Percentiles rank a stretch among this genome's conserved stretches.
Conservation (phyloP, 1,140 invertebrate species). For the Zaprionus inermis region DNA sequence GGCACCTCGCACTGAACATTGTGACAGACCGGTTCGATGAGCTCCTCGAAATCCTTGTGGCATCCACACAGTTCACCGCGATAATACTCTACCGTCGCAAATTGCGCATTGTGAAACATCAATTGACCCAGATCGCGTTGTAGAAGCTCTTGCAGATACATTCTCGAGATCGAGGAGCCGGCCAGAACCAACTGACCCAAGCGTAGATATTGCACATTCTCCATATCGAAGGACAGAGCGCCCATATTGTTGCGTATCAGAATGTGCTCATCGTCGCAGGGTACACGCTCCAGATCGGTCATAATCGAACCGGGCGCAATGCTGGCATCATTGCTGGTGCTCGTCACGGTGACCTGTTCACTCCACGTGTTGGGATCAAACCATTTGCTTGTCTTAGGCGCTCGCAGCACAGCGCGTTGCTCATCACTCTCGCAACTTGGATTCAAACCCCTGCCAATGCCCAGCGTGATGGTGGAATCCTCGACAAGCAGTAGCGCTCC, state of each 20-base stretch:
- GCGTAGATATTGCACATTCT: conserved; percentile 62
- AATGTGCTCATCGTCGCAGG: conserved; percentile 75
- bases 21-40: conserved; percentile 65
- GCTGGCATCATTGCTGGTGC: neutral
- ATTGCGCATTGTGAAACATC: conserved; percentile 64
- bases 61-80: conserved; percentile 75
- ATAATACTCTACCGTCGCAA: conserved; percentile 68
- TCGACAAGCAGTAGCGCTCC: conserved; percentile 65
- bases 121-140: conserved; percentile 61
- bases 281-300: conserved; percentile 72
- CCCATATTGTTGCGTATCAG: conserved; percentile 57
- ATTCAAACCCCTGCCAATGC: conserved; percentile 1
- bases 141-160: conserved; percentile 69
- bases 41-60: conserved; percentile 60
- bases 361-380: conserved; percentile 72
- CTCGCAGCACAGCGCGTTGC: conserved; percentile 47
- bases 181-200: conserved; percentile 72
- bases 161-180: conserved; percentile 63
- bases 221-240: conserved; percentile 68
- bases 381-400: conserved; percentile 69
- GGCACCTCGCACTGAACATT: conserved; percentile 66
- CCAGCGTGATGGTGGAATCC: conserved; percentile 62
- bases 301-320: conserved; percentile 14
- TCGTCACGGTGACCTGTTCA: neutral
- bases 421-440: conserved; percentile 48